phyloP scores from a whole-genome alignment of 2,797 vertebrate species.

The Salarias fasciatus region DNA sequence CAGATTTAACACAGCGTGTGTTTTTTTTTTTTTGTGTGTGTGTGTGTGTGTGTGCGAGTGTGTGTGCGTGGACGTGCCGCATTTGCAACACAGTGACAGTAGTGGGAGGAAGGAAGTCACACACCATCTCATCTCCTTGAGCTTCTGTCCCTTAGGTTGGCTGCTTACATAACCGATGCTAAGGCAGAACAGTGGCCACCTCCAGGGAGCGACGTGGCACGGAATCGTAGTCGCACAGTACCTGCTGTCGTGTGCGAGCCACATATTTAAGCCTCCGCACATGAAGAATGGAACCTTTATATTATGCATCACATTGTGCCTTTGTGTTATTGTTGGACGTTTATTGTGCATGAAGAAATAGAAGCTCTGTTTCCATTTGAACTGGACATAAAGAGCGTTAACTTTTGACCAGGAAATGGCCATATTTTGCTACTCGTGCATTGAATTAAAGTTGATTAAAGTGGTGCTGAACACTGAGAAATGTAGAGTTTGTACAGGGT shows the following conservation, averaged over 20 bases:
- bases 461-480: too few species aligned
- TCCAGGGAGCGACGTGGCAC: conserved; percentile 55
- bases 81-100: conserved; percentile 59
- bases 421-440: too few species aligned
- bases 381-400: too few species aligned
- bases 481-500: too few species aligned
- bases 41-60: conserved; percentile 6
- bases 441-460: too few species aligned
- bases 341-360: too few species aligned
- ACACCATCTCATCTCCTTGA: conserved; percentile 73
- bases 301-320: too few species aligned
- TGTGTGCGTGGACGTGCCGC: conserved; percentile 10
- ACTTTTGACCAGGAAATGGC: too few species aligned
- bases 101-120: conserved; percentile 77
- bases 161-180: conserved; percentile 73
- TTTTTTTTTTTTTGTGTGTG: conserved; percentile 22
- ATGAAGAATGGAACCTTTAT: too few species aligned
- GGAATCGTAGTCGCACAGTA: conserved; percentile 43
- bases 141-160: conserved; percentile 71
- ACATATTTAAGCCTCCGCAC: background rate
- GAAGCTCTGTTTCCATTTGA: too few species aligned
- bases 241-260: conserved; percentile 44
- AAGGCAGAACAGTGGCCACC: conserved; percentile 64
- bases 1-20: conserved; percentile 58
- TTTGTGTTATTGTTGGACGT: background rate